Evolutionary conservation across 1,140 invertebrate species (phyloP), one percentile per base, ranked within the genome.

Genomic region (Drosophila sechellia): DNA sequence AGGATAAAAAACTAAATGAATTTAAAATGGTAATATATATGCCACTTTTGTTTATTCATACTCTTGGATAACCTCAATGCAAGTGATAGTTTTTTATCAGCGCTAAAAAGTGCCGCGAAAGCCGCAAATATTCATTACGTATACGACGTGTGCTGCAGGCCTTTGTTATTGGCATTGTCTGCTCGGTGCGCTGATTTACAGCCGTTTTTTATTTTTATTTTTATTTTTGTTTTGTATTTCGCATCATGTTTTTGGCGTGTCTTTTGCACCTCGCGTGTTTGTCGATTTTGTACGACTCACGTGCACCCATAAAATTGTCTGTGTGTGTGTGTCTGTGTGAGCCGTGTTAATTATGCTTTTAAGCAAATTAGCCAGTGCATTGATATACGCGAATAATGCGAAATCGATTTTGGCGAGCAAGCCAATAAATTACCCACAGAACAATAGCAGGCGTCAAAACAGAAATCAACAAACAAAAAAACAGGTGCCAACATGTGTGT

Each of bases 281-380:
- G 64, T 57, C 43, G 43, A 69, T 72, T 85, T 85, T 87, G 87
- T 86, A 87, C 78, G 74, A 79, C 75, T 79, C 79, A 78, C 78
- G 79, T 75, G 65, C 57, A 65, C 43, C 70, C 35, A 76, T 87
- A 87, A 86, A 86, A 74, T 68, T 46, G 35, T 37, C 10, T 37
- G 35, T 34, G 5, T 34, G 34, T 56, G 13, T 55, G 17, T 31
- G 61, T 53, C 15, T 37, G 69, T 45, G 49, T 34, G 37, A 35
- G 48, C 40, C 20, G 71, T 81, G 83, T 86, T 86, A 86, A 86
- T 86, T 86, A 86, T 87, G 83, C 83, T 86, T 86, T 86, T 87
- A 87, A 86, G 79, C 83, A 86, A 86, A 86, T 86, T 86, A 86
- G 83, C 83, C 78, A 77, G 75, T 83, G 83, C 65, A 86, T 85